phyloP scores from a whole-genome alignment of 1,140 invertebrate species.

The Nymphalis io region DNA sequence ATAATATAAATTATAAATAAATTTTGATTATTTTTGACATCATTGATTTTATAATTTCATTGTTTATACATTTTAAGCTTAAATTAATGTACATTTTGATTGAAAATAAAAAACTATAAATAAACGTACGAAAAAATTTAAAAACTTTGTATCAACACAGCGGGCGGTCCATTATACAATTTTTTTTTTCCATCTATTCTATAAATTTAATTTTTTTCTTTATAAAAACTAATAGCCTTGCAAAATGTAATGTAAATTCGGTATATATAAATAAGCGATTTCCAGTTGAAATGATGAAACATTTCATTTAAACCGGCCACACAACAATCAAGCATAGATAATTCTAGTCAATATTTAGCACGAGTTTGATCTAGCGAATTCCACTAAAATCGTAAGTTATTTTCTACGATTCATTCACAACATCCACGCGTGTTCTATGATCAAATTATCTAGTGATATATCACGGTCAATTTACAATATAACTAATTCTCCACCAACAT shows the following conservation, averaged over 20 bases:
- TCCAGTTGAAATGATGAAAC: constrained; percentile 7
- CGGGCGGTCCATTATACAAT: constrained; percentile 9
- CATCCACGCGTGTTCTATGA: constrained; percentile 22
- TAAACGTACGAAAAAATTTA: no score
- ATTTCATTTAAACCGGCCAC: constrained; percentile 5
- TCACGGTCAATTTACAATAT: constrained; percentile 7
- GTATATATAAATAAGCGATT: constrained; percentile 12
- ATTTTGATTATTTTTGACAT: no score
- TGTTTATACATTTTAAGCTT: no score
- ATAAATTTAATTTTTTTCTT: background rate
- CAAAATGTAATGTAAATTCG: constrained; percentile 8
- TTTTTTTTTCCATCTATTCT: constrained; percentile 8
- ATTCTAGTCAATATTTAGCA: constrained; percentile 8
- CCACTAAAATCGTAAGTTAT: constrained; percentile 23
- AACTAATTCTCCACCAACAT: constrained; percentile 29
- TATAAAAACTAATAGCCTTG: constrained; percentile 12
- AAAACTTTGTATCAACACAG: no score
- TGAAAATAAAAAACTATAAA: no score
- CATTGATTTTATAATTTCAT: no score
- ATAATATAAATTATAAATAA: no score
- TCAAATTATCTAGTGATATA: constrained; percentile 24
- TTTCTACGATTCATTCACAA: constrained; percentile 22
- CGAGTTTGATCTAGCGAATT: constrained; percentile 15
- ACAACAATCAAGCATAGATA: constrained; percentile 11
- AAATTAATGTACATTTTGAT: no score